Evolutionary conservation across 2,888 invertebrate species (phyloP).

Genomic region (Eupithecia exiguata): DNA sequence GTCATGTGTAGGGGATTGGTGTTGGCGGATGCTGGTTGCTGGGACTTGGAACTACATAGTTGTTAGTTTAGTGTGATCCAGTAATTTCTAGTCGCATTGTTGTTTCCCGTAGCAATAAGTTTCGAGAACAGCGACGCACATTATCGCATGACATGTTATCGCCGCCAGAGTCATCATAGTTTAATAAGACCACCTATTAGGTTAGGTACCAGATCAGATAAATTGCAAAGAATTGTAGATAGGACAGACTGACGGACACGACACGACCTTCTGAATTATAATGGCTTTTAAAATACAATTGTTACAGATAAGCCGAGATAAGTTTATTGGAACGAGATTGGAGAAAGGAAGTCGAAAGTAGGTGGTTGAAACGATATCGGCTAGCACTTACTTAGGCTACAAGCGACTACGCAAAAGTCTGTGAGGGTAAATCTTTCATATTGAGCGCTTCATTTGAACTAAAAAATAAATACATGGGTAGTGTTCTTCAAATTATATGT

Average conservation of each 20-base stretch:
- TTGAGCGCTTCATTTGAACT: too few relatives aligned
- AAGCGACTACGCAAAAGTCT: too few relatives aligned
- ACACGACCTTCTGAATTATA: background rate
- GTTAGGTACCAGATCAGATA: constrained; percentile 8
- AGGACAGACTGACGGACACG: background rate
- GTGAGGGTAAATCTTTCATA: too few relatives aligned
- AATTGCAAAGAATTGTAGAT: background rate
- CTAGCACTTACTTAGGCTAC: too few relatives aligned
- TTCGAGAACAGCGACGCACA: background rate
- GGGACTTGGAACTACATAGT: background rate
- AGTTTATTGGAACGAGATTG: constrained; percentile 13
- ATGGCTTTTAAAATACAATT: constrained; percentile 2
- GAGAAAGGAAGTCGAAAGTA: constrained; percentile 12
- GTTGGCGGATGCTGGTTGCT: too few relatives aligned
- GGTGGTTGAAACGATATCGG: background rate
- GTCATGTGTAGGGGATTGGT: too few relatives aligned
- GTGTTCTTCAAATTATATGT: too few relatives aligned
- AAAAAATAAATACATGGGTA: too few relatives aligned
- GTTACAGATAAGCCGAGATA: constrained; percentile 17
- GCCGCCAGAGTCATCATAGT: background rate
- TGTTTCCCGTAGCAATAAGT: background rate
- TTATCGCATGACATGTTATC: background rate
- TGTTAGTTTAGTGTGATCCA: background rate
- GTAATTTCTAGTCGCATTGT: too few relatives aligned
- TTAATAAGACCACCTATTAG: background rate